These are phyloP conservation scores for Denticeps clupeoides DNA, from an alignment of 2,797 vertebrate genomes.

Conservation along the genomic window DNA sequence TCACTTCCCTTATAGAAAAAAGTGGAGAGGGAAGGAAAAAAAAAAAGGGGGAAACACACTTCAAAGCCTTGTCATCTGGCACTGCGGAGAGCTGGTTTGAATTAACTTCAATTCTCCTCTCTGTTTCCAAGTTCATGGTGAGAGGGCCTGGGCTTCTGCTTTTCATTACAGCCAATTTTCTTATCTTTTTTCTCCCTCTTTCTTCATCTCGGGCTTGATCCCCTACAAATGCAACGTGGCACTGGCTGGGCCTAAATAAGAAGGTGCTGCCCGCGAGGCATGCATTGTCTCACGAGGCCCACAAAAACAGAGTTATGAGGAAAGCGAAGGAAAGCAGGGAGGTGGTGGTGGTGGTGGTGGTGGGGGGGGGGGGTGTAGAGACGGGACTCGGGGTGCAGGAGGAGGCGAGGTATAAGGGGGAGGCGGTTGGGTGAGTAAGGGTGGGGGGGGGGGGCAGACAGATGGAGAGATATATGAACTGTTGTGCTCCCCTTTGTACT, in stretches of 20 bases:
- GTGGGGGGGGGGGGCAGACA: background rate
- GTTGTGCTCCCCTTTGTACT: slow-evolving; percentile 36
- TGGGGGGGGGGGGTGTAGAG: background rate
- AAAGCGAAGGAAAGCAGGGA: slow-evolving; percentile 4
- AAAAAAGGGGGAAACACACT: slow-evolving; percentile 47
- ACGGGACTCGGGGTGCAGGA: background rate
- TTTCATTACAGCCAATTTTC: slow-evolving; percentile 90
- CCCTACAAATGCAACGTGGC: slow-evolving; percentile 79
- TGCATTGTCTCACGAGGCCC: slow-evolving; percentile 45
- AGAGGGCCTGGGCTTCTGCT: slow-evolving; percentile 75
- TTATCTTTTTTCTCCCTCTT: slow-evolving; percentile 78
- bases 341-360: background rate
- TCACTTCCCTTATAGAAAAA: slow-evolving; percentile 49
- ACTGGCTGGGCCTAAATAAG: slow-evolving; percentile 58
- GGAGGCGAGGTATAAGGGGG: background rate
- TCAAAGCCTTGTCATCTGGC: slow-evolving; percentile 82
- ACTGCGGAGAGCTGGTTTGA: slow-evolving; percentile 74
- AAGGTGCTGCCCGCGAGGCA: slow-evolving; percentile 69
- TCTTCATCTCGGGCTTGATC: slow-evolving; percentile 73
- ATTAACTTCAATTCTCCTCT: slow-evolving; percentile 79
- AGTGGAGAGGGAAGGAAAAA: slow-evolving; percentile 32
- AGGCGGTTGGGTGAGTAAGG: background rate
- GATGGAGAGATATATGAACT: slow-evolving; percentile 41
- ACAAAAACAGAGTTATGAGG: slow-evolving; percentile 12
- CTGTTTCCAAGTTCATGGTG: slow-evolving; percentile 74